phyloP scores from a whole-genome alignment of 2,113 vertebrate species.

The Brachypteracias leptosomus region DNA sequence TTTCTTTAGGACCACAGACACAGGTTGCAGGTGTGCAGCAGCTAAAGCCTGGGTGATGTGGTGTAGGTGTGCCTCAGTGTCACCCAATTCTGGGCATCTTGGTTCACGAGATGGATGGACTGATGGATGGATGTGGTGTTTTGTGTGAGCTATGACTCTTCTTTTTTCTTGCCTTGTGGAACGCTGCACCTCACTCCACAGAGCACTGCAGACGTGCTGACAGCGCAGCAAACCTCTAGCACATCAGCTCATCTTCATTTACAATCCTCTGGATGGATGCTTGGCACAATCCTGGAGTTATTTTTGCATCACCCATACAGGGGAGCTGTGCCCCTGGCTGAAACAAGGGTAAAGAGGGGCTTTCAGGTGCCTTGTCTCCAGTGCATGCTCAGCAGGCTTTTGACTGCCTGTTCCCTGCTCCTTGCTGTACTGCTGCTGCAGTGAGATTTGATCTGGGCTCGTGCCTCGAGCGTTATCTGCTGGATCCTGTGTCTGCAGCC shows the following conservation, averaged over 20 bases:
- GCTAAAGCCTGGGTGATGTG: not conserved
- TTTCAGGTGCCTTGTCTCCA: not conserved
- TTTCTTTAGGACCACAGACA: not conserved
- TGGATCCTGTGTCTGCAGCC: constrained; percentile 20
- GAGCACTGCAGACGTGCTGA: not conserved
- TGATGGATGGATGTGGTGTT: not conserved
- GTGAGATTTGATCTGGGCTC: constrained; percentile 51
- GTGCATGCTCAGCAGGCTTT: not conserved
- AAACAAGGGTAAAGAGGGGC: not conserved
- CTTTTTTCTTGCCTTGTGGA: not conserved
- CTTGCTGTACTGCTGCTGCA: not conserved
- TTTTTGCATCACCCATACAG: not conserved
- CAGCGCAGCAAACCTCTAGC: not conserved
- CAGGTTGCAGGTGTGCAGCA: not conserved
- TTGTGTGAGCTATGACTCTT: not conserved
- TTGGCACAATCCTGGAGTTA: not conserved
- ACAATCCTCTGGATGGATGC: not conserved
- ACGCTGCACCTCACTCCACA: not conserved
- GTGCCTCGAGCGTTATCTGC: not conserved
- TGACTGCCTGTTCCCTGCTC: not conserved
- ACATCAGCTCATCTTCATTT: not conserved
- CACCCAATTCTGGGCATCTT: not conserved
- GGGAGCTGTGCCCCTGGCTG: not conserved
- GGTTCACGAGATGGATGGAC: not conserved
- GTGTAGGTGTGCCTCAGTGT: not conserved